Conservation (phyloP, 2,113 vertebrate genomes). For the Phainopepla nitens region DNA sequence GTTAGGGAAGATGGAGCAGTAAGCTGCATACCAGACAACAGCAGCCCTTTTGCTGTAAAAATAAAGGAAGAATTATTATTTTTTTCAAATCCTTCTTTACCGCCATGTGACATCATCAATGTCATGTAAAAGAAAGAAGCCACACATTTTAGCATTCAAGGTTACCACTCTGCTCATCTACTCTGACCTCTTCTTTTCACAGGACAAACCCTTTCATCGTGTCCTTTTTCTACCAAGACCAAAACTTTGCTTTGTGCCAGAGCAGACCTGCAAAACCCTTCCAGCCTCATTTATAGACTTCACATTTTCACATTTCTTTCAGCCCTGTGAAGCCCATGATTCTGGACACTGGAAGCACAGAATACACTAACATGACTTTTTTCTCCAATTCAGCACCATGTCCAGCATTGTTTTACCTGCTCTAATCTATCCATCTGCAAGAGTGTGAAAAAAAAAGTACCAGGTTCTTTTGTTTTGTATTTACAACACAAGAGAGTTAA, state of each 20-base stretch:
- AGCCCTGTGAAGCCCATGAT: background rate
- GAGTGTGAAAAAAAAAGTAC: background rate
- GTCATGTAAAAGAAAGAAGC: background rate
- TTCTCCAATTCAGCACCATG: background rate
- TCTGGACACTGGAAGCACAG: background rate
- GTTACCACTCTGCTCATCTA: background rate
- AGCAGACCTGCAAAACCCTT: background rate
- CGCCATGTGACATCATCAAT: background rate
- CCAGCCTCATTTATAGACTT: background rate
- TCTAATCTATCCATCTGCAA: background rate
- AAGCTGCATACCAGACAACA: background rate
- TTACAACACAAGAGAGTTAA: constrained; percentile 6
- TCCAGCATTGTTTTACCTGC: background rate
- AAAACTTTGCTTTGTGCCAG: background rate
- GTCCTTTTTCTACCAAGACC: background rate
- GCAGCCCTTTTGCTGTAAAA: background rate
- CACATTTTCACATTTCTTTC: background rate
- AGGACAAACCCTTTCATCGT: background rate
- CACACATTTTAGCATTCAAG: background rate
- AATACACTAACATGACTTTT: background rate
- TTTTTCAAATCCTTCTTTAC: background rate
- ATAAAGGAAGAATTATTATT: background rate
- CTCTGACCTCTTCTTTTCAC: background rate
- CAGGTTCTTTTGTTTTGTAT: constrained; percentile 17
- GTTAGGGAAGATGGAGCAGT: background rate